Base-by-base conservation (phyloP, 2,797 vertebrate species). In the Lycodopsis pacificus region DNA sequence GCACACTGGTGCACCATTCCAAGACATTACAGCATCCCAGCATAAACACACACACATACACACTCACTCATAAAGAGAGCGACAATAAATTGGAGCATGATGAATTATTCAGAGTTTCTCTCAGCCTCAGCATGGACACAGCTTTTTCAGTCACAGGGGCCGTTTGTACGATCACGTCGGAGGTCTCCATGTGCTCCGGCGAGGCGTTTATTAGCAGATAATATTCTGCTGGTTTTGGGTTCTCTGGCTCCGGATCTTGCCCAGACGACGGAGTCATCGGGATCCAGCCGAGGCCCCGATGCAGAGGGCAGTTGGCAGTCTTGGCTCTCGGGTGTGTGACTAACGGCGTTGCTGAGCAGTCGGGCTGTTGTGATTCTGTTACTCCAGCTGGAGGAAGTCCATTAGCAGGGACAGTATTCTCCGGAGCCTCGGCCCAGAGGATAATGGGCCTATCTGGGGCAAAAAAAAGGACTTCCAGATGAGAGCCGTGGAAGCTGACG, bases 11-110 rank as follows among this genome's bases (percentile, higher is more conserved):
- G 42, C 48, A 22, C 42, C 11, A 62, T 17, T 86, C 79, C 89
- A 77, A 88, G 79, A 88, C 82, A 85, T 84, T 79, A 81, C 83
- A 79, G 76, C 77, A 83, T 85, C 81, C 81, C 72, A 83, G 72
- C 58, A 61, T 61, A 46, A 73, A 80, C 36, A 56, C 51, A 64
- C 49, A 48, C 3, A 62, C 44, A 82, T 42, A 53, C 38, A 54
- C 65, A 70, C 25, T 38, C 71, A 36, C 10, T 1, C 1, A 59
- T 1, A 72, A n/a, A n/a, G 42, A 59, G 61, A 75, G 22, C 65
- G 54, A 73, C 68, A 72, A 81, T 57, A 32, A 83, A 66, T 76
- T 25, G 63, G 59, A 82, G 56, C 38, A 1, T 4, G 27, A 48
- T 83, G 73, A 82, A 89, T 88, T 75, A 88, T 90, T 91, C 82